Percentiles rank a stretch among this genome's conserved stretches.
These are phyloP conservation scores for Drosophila orena DNA, from an alignment of 1,140 invertebrate genomes.

Conservation along the genomic window DNA sequence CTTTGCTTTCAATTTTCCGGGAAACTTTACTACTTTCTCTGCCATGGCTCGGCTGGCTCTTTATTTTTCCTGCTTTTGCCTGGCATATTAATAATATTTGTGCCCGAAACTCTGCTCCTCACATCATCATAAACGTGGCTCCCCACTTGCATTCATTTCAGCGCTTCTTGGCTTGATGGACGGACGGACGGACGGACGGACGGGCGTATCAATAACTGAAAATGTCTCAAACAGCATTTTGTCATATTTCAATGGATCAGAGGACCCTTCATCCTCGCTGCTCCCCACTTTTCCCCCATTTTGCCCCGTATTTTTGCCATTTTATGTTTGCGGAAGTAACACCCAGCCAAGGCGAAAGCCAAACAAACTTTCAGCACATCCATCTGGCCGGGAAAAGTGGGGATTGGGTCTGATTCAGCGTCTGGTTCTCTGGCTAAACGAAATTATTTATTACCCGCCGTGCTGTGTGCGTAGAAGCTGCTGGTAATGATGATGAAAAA, in stretches of 20 bases:
- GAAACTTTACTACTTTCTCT: slow-evolving; percentile 62
- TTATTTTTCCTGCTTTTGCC: slow-evolving; percentile 19
- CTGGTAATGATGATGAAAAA: slow-evolving; percentile 82
- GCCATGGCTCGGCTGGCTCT: not conserved
- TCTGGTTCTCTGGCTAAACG: slow-evolving; percentile 69
- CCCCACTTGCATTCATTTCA: slow-evolving; percentile 60
- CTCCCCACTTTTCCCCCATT: slow-evolving; percentile 1
- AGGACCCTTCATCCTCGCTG: slow-evolving; percentile 6
- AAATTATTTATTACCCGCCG: slow-evolving; percentile 78
- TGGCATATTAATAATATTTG: slow-evolving; percentile 74
- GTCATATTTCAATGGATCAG: slow-evolving; percentile 78
- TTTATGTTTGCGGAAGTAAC: slow-evolving; percentile 79
- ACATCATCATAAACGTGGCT: slow-evolving; percentile 57
- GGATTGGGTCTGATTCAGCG: slow-evolving; percentile 42
- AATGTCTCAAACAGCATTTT: slow-evolving; percentile 84
- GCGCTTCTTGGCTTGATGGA: slow-evolving; percentile 41
- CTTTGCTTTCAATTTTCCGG: slow-evolving; percentile 77
- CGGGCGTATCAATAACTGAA: slow-evolving; percentile 82
- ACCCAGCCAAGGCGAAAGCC: slow-evolving; percentile 48
- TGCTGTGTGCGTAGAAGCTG: slow-evolving; percentile 52
- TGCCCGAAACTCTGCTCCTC: slow-evolving; percentile 1
- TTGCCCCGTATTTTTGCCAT: slow-evolving; percentile 10
- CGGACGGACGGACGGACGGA: slow-evolving; percentile 62
- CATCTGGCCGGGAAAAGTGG: slow-evolving; percentile 35
- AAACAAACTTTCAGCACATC: slow-evolving; percentile 78